phyloP scores from a whole-genome alignment of 2,113 vertebrate species.

The Myiagra hebetior region DNA sequence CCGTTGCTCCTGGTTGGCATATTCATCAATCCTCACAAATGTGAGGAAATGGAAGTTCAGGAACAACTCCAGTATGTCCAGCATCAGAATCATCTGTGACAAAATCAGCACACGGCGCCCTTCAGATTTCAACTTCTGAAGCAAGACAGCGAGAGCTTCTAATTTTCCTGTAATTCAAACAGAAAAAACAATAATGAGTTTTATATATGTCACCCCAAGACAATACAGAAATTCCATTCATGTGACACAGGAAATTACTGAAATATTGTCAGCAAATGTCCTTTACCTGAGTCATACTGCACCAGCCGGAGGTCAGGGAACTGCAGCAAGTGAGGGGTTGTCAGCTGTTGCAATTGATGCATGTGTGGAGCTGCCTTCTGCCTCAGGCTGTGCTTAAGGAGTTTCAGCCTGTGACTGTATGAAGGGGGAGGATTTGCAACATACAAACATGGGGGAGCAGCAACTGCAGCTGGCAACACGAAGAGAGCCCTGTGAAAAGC shows the following conservation, averaged over 20 bases:
- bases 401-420: slow-evolving; percentile 78
- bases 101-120: slow-evolving; percentile 90
- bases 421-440: slow-evolving; percentile 80
- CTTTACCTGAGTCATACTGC: slow-evolving; percentile 93
- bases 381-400: slow-evolving; percentile 72
- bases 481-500: slow-evolving; percentile 78
- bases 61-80: slow-evolving; percentile 89
- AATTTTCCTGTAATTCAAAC: slow-evolving; percentile 82
- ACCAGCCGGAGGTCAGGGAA: slow-evolving; percentile 87
- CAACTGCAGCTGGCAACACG: slow-evolving; percentile 84
- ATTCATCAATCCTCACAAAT: slow-evolving; percentile 90
- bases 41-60: slow-evolving; percentile 87
- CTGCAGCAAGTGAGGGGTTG: slow-evolving; percentile 69
- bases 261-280: not conserved
- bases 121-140: slow-evolving; percentile 88
- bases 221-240: not conserved
- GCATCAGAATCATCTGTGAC: slow-evolving; percentile 91
- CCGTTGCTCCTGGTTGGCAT: slow-evolving; percentile 83
- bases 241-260: not conserved
- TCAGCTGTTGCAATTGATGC: slow-evolving; percentile 72
- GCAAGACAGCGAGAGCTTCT: slow-evolving; percentile 89
- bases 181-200: not conserved
- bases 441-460: slow-evolving; percentile 79
- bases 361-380: slow-evolving; percentile 73
- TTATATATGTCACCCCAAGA: not conserved